These are phyloP conservation scores for Drosophila elegans DNA, from an alignment of 1,140 invertebrate species.

Conservation along the genomic window DNA sequence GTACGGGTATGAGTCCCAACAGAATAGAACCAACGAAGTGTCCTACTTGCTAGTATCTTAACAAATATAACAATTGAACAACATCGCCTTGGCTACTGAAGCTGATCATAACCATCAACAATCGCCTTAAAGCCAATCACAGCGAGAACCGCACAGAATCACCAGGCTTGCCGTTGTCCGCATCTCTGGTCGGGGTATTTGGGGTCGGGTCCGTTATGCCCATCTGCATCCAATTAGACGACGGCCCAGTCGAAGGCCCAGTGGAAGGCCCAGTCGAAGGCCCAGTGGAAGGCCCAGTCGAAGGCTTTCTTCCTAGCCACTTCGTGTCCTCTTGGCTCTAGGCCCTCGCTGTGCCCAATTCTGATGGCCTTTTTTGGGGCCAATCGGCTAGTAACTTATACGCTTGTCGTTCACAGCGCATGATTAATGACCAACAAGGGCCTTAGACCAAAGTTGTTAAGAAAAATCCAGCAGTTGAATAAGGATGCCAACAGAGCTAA, in stretches of 20 bases:
- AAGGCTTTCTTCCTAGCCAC: constrained; percentile 33
- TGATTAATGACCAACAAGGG: constrained; percentile 83
- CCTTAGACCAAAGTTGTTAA: constrained; percentile 53
- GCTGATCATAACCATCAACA: constrained; percentile 37
- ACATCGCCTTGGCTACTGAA: constrained; percentile 21
- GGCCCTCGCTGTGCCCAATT: constrained; percentile 64
- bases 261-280: constrained; percentile 37
- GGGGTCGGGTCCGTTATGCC: constrained; percentile 54
- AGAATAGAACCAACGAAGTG: no score
- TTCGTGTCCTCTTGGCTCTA: constrained; percentile 33
- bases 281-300: constrained; percentile 40
- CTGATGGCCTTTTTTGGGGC: constrained; percentile 75
- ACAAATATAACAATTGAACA: neutral
- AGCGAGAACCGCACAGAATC: constrained; percentile 26
- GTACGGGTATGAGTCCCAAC: no score
- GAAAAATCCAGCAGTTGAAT: constrained; percentile 2
- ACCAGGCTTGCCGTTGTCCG: constrained; percentile 4
- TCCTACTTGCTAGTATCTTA: neutral
- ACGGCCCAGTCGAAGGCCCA: constrained; percentile 37
- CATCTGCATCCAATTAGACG: constrained; percentile 78
- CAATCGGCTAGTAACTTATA: constrained; percentile 79
- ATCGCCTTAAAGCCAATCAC: constrained; percentile 31
- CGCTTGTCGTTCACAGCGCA: constrained; percentile 81
- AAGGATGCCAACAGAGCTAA: constrained; percentile 53
- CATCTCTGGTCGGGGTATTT: constrained; percentile 22